Conservation (phyloP, 2,113 vertebrate genomes). For the Vulpes lagopus region DNA sequence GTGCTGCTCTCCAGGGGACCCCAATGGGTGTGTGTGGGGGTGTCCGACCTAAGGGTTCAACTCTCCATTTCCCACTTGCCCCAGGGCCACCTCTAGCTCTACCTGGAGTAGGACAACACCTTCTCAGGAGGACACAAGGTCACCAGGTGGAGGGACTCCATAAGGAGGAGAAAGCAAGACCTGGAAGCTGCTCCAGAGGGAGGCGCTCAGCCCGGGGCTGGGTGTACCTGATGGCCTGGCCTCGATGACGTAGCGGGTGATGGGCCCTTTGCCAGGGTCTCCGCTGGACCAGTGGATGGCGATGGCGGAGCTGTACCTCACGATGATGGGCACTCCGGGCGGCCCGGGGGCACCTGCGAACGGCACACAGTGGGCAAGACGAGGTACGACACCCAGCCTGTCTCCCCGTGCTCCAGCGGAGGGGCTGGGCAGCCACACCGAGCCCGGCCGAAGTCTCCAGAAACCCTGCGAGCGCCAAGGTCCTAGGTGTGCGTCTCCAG, state of each 20-base stretch:
- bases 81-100: too few relatives aligned
- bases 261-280: constrained; percentile 95
- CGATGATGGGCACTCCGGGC: constrained; percentile 95
- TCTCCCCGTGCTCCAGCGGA: fast-evolving
- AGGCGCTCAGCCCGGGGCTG: fast-evolving
- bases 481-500: fast-evolving
- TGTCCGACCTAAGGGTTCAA: background rate
- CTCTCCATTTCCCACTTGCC: background rate
- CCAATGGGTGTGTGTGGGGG: background rate
- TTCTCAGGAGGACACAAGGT: background rate
- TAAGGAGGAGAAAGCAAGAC: fast-evolving
- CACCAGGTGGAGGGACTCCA: fast-evolving
- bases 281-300: constrained; percentile 98
- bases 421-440: fast-evolving
- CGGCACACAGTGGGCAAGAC: fast-evolving
- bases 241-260: constrained; percentile 97
- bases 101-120: fast-evolving
- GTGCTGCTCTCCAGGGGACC: background rate
- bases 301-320: constrained; percentile 94
- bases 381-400: fast-evolving
- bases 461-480: fast-evolving
- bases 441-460: fast-evolving
- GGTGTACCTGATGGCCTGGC: constrained; percentile 95
- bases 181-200: fast-evolving
- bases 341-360: constrained; percentile 95